Percentiles rank a stretch among this genome's conserved stretches.
Evolutionary conservation across 2,888 invertebrate genomes (phyloP).

Genomic region (Unio delphinus): DNA sequence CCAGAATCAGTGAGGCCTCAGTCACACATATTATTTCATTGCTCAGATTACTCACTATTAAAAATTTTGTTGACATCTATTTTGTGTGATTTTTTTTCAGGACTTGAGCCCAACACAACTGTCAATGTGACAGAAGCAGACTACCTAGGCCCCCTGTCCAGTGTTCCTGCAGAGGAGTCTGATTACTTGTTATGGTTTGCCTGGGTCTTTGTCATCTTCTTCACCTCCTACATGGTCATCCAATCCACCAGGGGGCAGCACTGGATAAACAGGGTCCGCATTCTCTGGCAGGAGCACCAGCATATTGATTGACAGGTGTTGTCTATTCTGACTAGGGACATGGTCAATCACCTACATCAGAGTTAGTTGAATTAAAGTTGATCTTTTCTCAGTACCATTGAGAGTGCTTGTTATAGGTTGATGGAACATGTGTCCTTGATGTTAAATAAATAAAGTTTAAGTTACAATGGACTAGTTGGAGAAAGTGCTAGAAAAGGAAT

Average conservation of each 20-base stretch:
- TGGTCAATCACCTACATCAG: too few relatives aligned
- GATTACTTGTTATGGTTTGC: constrained; percentile 88
- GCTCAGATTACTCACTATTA: too few relatives aligned
- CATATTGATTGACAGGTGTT: constrained; percentile 56
- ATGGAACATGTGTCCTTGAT: too few relatives aligned
- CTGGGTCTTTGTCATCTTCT: constrained; percentile 84
- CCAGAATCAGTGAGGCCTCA: too few relatives aligned
- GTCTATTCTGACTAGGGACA: neutral
- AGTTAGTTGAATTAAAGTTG: too few relatives aligned
- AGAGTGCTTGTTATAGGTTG: too few relatives aligned
- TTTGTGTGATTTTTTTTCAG: constrained; percentile 29
- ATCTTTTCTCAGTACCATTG: too few relatives aligned
- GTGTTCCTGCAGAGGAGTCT: constrained; percentile 82
- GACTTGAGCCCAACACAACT: constrained; percentile 52
- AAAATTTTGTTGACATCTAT: too few relatives aligned
- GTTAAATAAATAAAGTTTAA: too few relatives aligned
- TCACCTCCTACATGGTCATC: constrained; percentile 53
- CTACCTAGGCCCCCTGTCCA: constrained; percentile 82
- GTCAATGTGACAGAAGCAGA: constrained; percentile 59
- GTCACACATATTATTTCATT: too few relatives aligned
- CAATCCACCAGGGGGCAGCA: constrained; percentile 57
- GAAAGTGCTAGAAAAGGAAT: too few relatives aligned
- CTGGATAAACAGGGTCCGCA: constrained; percentile 52
- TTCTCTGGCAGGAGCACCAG: constrained; percentile 65
- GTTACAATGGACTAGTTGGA: too few relatives aligned